A percentile compares a stretch with the other conserved stretches of the same genome.
Evolutionary conservation across 2,888 invertebrate genomes (phyloP).

Genomic region (Vanessa cardui): DNA sequence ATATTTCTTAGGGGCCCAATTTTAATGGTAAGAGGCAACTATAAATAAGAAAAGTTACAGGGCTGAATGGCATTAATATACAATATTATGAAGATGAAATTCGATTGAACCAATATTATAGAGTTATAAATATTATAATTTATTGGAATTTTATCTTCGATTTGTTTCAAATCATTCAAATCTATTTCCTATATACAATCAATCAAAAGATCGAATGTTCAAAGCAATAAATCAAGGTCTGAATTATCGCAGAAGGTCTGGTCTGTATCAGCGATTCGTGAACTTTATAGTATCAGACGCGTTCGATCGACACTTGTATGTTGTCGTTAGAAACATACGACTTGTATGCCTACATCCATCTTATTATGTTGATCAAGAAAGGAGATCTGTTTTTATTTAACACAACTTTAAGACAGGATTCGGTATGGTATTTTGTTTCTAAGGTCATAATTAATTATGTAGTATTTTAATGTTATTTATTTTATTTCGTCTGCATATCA

Average conservation of each 20-base stretch:
- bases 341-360: neutral
- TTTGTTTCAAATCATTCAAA: neutral
- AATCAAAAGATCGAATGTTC: constrained; percentile 19
- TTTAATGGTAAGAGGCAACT: too few species aligned
- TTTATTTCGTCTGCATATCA: too few species aligned
- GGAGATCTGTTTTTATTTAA: neutral
- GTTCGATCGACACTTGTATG: neutral
- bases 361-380: neutral
- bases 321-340: constrained; percentile 12
- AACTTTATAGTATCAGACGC: constrained; percentile 12
- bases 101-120: too few species aligned
- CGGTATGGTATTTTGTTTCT: too few species aligned
- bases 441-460: too few species aligned
- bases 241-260: constrained; percentile 27
- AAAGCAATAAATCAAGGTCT: constrained; percentile 25
- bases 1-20: too few species aligned
- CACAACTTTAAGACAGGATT: neutral
- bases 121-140: too few species aligned
- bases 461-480: too few species aligned
- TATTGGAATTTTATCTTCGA: neutral
- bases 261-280: constrained; percentile 20
- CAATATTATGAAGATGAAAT: too few species aligned
- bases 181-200: constrained; percentile 17
- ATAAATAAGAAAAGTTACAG: too few species aligned
- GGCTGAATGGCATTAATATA: too few species aligned